Evolutionary conservation across 2,888 invertebrate genomes (phyloP), one percentile per base, ranked within the genome.

Genomic region (Meghimatium bilineatum): DNA sequence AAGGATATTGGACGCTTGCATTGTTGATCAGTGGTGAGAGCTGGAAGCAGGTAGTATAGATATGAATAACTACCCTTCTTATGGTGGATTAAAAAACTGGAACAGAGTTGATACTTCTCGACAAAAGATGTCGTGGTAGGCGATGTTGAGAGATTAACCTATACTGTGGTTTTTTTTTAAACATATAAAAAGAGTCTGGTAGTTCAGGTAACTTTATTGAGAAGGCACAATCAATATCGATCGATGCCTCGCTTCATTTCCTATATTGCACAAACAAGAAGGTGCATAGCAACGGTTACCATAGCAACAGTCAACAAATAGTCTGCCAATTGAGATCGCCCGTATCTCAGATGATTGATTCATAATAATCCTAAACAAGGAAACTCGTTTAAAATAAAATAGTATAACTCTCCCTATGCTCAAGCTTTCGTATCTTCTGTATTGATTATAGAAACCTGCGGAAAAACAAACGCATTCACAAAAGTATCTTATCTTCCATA

Each of bases 231-330:
- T 67, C 67, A 67, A 34, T 67, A 34, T 10, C 34, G 32, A 67
- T 67, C 67, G 34, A 34, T 34, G 34, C 67, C 29, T 66, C 26
- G 29, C 6, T 34, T 67, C 34, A 14, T 29, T 34, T 29, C 20
- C 67, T 34, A 67, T 17, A 67, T 29, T 34, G 20, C 20, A 14
- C 67, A 67, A 67, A 67, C 67, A 67, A 67, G 20, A 67, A 3
- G 67, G 2, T 34, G 67, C 67, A 10, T 67, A 34, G 67, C 67
- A 67, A 67, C 67, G 6, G 67, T 67, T 20, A 34, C 34, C 34
- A 34, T 67, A 67, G 67, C 67, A 67, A 67, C 67, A 34, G 67
- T 34, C 8, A 66, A 66, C 63, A 66, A 66, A 66, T 14, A 66
- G 29, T 32, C 14, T 67, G 32, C 12, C 67, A 67, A 5, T 26